Evolutionary conservation across 2,113 vertebrate genomes (phyloP), one percentile per base, ranked within the genome.

Genomic region (Pachycephala philippinensis): DNA sequence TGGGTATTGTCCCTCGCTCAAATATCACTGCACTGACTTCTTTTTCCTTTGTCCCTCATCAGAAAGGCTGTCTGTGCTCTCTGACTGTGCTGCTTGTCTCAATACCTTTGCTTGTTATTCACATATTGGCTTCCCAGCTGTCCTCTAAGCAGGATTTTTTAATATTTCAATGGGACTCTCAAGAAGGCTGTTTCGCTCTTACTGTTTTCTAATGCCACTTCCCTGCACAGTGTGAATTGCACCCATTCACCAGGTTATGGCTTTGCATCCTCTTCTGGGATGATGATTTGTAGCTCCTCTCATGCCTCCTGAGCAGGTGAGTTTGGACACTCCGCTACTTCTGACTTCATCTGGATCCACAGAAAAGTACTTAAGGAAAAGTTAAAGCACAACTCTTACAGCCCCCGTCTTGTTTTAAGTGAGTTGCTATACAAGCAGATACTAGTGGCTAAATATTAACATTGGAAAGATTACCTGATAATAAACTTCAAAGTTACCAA

Each of bases 101-200:
- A n/a, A 6, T 15, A 66, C 9, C 11, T 78, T 52, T 52, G 22
- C 12, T 44, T n/a, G 23, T n/a, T 52, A 37, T 33, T 83, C n/a
- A 30, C 15, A 52, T 49, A 13, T 7, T 81, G 74, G 12, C 40
- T 94, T 83, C 42, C 50, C n/a, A 35, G 1, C 17, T 37, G 13
- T 61, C 28, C 37, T 82, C 45, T 47, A 19, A 39, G 31, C 7
- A 28, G 49, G 39, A 37, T 20, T 71, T 95, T 35, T 66, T 9
- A 47, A 5, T 75, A 42, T 89, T 77, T 82, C 65, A 40, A 0
- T 26, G 14, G 20, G 13, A 84, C 15, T 17, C 35, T 84, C 0
- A 0, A 75, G 47, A 84, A 82, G 20, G 16, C 0, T 1, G 6
- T 79, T 71, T 64, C 1, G 2, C 37, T 52, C 59, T 78, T 20